Conservation (phyloP, 2,797 vertebrate genomes). For the Cryptoprocta ferox region DNA sequence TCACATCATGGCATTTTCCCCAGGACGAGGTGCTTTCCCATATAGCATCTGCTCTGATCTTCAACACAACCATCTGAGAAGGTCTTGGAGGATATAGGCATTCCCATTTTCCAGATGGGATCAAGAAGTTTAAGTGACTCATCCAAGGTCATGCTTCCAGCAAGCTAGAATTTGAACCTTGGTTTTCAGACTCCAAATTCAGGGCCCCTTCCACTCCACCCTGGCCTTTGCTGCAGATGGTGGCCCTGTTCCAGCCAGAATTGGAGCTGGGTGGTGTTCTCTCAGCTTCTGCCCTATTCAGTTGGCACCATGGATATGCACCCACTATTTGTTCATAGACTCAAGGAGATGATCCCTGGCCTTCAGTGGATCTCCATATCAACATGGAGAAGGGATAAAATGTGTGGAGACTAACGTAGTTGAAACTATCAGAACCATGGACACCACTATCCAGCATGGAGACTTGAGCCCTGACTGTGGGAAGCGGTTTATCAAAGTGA, state of each 20-base stretch:
- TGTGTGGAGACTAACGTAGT: background rate
- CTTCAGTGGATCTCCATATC: background rate
- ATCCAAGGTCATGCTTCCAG: background rate
- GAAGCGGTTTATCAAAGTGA: background rate
- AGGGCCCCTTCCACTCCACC: background rate
- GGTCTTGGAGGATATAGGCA: background rate
- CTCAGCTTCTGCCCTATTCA: background rate
- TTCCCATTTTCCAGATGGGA: background rate
- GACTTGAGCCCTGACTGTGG: too few species aligned
- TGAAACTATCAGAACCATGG: background rate
- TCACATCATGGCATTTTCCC: accelerated
- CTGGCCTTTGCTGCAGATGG: background rate
- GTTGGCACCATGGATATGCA: accelerated
- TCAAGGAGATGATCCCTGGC: background rate
- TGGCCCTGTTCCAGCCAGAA: background rate
- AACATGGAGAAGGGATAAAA: background rate
- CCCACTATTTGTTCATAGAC: background rate
- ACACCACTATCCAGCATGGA: background rate
- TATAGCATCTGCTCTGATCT: background rate
- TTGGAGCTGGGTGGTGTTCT: background rate
- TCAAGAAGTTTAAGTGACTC: background rate
- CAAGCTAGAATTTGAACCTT: background rate
- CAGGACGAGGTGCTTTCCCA: background rate
- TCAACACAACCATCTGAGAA: accelerated
- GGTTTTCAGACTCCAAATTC: background rate